A percentile compares a stretch with the other conserved stretches of the same genome.
Evolutionary conservation across 2,888 invertebrate genomes (phyloP).

Genomic region (Latrodectus elegans): DNA sequence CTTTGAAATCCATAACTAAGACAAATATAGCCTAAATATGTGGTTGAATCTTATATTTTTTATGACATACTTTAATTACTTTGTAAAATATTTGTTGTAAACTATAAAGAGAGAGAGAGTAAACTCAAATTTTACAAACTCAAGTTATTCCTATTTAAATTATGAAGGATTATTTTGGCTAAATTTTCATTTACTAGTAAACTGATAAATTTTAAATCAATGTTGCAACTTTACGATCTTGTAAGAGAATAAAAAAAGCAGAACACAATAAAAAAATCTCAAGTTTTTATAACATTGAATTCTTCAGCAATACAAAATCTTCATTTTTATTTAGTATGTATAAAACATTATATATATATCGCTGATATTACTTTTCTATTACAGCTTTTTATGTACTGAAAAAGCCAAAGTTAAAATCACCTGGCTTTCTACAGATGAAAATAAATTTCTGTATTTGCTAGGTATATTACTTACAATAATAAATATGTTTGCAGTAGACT

Average conservation of each 20-base stretch:
- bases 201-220: no score
- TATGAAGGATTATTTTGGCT: no score
- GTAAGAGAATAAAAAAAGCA: conserved; percentile 13
- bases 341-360: conserved; percentile 63
- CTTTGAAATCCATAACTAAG: no score
- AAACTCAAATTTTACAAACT: no score
- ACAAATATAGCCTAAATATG: no score
- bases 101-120: no score
- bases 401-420: conserved; percentile 41
- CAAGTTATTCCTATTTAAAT: no score
- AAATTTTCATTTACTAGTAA: no score
- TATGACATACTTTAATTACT: no score
- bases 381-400: conserved; percentile 30
- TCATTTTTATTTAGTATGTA: conserved; percentile 39
- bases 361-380: conserved; percentile 33
- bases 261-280: conserved; percentile 48
- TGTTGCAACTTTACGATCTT: no score
- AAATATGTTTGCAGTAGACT: conserved; percentile 43
- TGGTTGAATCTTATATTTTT: no score
- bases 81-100: no score
- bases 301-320: conserved; percentile 31
- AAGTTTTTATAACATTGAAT: conserved; percentile 62
- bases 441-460: conserved; percentile 63
- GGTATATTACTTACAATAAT: conserved; percentile 52
- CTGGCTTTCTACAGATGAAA: conserved; percentile 59